Base-by-base conservation (phyloP, 1,140 invertebrate genomes). In the Coboldia fuscipes region DNA sequence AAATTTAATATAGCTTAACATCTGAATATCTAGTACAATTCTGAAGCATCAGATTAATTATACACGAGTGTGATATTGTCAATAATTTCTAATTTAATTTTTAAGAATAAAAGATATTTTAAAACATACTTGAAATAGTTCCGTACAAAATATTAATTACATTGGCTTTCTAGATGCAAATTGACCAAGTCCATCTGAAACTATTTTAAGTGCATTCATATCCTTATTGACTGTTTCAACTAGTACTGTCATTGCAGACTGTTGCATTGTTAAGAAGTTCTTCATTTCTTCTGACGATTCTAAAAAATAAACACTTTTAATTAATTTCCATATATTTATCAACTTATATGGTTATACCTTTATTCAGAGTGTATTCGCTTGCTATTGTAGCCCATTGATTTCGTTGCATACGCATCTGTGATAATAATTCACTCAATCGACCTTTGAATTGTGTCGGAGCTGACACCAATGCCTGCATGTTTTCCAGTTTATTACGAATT, bases 391-490 rank as follows among this genome's bases (percentile, higher is more conserved):
- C 53, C 39, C 60, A 63, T 10, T 64, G 62, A 45, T 63, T 65
- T 41, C 62, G 47, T 49, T 85, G 78, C 62, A 89, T 74, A 41
- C 82, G 61, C 41, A 89, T 73, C 38, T 85, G 81, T 15, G 84
- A 84, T 36, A 90, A 63, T 39, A 94, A 59, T 60, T 93, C 88
- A 50, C 84, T 89, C 19, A 94, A 65, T 40, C 83, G 72, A 24
- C 82, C 83, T 59, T 89, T 89, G 44, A 86, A 90, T 46, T 92
- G 81, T 32, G 84, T 89, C 9, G 88, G 88, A 9, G 83, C 75
- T 40, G 82, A 81, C 2, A 96, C 66, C 47, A 90, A 78, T 0
- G 74, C 66, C 33, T 85, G 75, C 51, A 93, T 69, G 30, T 74
- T 70, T 58, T 93, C 84, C 9, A 94, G 63, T 43, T 80, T 72